These are phyloP conservation scores for Petrocephalus sullivani DNA, from an alignment of 2,797 vertebrate species.

Conservation along the genomic window DNA sequence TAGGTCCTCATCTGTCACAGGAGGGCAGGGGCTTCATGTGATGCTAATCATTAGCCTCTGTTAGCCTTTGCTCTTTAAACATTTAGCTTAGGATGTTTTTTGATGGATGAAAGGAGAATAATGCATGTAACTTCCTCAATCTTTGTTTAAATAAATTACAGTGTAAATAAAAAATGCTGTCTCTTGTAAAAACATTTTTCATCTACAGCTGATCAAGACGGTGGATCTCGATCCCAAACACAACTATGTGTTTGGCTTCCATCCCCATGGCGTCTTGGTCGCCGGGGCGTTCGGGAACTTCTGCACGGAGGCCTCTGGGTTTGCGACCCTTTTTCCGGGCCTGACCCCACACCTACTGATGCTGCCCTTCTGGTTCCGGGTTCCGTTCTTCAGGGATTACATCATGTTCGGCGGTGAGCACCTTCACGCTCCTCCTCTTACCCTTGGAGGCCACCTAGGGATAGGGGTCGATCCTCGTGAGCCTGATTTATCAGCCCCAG, in stretches of 20 bases:
- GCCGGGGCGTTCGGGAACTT: conserved; percentile 83
- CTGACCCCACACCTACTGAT: conserved; percentile 74
- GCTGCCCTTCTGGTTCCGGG: conserved; percentile 75
- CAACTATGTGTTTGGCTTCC: conserved; percentile 89
- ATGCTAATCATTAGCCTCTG: neutral
- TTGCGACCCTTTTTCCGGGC: conserved; percentile 74
- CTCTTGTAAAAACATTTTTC: neutral
- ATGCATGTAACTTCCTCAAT: neutral
- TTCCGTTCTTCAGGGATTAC: conserved; percentile 84
- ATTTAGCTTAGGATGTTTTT: neutral
- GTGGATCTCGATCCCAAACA: conserved; percentile 72
- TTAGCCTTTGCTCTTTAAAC: neutral
- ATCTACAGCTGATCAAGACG: conserved; percentile 77
- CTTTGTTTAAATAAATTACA: neutral
- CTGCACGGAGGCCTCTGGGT: conserved; percentile 63
- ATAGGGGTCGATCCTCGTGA: neutral
- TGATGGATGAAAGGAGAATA: neutral
- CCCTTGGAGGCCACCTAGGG: neutral
- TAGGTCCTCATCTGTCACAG: neutral
- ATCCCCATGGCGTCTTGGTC: conserved; percentile 83
- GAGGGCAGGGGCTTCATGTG: neutral
- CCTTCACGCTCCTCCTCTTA: neutral
- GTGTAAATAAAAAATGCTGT: neutral
- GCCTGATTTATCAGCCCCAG: neutral
- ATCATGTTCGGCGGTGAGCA: conserved; percentile 70